phyloP scores from a whole-genome alignment of 1,140 invertebrate species.

The Alviniconcha marisindica region DNA sequence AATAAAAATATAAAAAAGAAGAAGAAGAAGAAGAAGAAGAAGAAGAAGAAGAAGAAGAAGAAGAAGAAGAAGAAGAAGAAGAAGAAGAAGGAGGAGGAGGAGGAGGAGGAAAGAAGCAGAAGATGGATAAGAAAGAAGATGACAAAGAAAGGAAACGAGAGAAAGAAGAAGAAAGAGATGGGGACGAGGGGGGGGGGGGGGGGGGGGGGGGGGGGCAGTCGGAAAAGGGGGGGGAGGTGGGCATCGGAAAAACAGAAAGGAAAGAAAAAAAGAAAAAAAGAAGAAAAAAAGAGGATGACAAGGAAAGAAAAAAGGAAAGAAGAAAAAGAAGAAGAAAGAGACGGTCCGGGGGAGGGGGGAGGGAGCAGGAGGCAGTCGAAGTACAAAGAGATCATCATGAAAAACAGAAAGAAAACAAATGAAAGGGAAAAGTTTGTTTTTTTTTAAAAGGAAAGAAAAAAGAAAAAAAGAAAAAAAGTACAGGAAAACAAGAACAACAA shows the following conservation, averaged over 20 bases:
- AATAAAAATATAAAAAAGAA: neutral
- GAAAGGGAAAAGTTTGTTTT: too few relatives aligned
- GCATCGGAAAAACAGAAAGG: neutral
- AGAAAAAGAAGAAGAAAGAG: neutral
- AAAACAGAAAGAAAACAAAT: too few relatives aligned
- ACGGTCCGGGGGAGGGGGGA: neutral
- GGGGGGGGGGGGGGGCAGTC: neutral
- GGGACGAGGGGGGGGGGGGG: neutral
- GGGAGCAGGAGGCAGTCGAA: too few relatives aligned
- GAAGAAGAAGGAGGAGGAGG: neutral
- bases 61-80: neutral
- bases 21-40: neutral
- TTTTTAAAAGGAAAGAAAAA: too few relatives aligned
- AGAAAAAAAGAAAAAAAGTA: too few relatives aligned
- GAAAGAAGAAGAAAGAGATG: neutral
- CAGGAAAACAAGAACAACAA: too few relatives aligned
- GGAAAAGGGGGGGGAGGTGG: neutral
- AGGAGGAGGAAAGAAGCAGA: too few relatives aligned
- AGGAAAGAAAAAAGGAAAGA: neutral
- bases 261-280: neutral
- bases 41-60: slow-evolving; percentile 8
- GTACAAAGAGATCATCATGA: too few relatives aligned
- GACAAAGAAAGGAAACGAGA: too few relatives aligned
- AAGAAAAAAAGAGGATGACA: neutral
- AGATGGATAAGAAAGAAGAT: neutral